Evolutionary conservation across 1,140 invertebrate genomes (phyloP), one percentile per base, ranked within the genome.

Genomic region (Drosophila lini): DNA sequence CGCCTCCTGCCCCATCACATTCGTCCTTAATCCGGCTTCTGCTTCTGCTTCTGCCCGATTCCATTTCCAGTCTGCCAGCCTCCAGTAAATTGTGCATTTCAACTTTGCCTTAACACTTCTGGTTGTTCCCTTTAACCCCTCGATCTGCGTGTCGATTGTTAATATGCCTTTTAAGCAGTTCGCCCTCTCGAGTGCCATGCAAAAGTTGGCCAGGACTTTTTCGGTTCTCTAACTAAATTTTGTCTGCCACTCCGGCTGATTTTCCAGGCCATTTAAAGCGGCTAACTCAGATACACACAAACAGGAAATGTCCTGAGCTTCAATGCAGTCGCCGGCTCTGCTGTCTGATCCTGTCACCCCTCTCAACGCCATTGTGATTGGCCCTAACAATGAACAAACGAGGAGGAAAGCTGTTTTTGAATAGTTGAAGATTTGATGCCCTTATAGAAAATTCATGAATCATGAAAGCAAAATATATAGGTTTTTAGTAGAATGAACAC

Each of bases 261-360:
- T 78, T 78, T 78, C 76, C 76, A 78, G 47, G 38, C 74, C 74
- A 78, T 78, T 78, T 78, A 78, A 64, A 78, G 47, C 19, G 38
- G 22, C 73, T 48, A 32, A 56, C 48, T 48, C 3, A 28, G 52
- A 65, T 22, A 56, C 32, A 31, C 16, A 42, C n/a, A 6, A 19
- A 50, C 16, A 19, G 50, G 31, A 19, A 57, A 59, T 59, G 73
- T 76, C 59, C 73, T 74, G 60, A 52, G 48, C 50, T 50, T 74
- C 28, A 65, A 36, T 75, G 53, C 74, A 65, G 38, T 58, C 44
- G n/a, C 60, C 42, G 28, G 25, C 45, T 57, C 45, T 36, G 34
- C 70, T 65, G 45, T 64, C 34, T 75, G 61, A 76, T 76, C 62
- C 71, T 67, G 70, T 44, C 50, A n/a, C 16, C 55, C 32, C 34